phyloP scores from a whole-genome alignment of 2,797 vertebrate genomes.

The Adelosebastes latens region DNA sequence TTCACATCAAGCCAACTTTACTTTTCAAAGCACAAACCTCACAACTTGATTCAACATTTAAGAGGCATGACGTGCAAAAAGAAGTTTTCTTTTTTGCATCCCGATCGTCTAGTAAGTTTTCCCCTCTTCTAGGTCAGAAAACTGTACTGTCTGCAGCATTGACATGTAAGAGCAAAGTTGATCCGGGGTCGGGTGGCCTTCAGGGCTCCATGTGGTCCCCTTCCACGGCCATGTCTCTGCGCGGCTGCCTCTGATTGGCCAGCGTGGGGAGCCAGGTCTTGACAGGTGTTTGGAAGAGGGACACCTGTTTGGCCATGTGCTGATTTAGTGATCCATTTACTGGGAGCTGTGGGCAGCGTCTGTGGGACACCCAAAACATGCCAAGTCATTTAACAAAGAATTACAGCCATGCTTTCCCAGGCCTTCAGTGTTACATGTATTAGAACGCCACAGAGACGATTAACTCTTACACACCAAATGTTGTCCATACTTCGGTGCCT shows the following conservation, averaged over 20 bases:
- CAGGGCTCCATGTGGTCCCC: slow-evolving; percentile 67
- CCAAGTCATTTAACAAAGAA: slow-evolving; percentile 82
- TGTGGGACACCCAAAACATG: slow-evolving; percentile 72
- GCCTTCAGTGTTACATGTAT: slow-evolving; percentile 32
- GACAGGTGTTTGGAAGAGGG: slow-evolving; percentile 83
- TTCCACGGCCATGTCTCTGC: slow-evolving; percentile 75
- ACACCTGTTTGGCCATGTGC: slow-evolving; percentile 87
- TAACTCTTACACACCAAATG: slow-evolving; percentile 17
- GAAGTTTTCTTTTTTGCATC: not conserved
- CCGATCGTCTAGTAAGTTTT: not conserved
- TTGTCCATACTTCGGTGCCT: not conserved
- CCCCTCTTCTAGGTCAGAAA: slow-evolving; percentile 39
- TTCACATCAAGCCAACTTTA: slow-evolving; percentile 54
- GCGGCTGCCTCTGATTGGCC: slow-evolving; percentile 74
- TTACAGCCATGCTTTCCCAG: slow-evolving; percentile 60
- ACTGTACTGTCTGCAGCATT: not conserved
- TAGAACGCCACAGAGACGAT: slow-evolving; percentile 9
- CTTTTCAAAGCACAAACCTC: slow-evolving; percentile 34
- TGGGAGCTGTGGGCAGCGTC: slow-evolving; percentile 76
- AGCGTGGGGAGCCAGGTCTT: slow-evolving; percentile 61
- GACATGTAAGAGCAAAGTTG: slow-evolving; percentile 49
- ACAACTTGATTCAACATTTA: slow-evolving; percentile 36
- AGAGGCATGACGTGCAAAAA: slow-evolving; percentile 31
- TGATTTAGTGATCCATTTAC: slow-evolving; percentile 86
- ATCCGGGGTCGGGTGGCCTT: slow-evolving; percentile 69